Evolutionary conservation across 92 coral and sea anemone genomes (phyloP).

Genomic region (Zoanthus gigantus): DNA sequence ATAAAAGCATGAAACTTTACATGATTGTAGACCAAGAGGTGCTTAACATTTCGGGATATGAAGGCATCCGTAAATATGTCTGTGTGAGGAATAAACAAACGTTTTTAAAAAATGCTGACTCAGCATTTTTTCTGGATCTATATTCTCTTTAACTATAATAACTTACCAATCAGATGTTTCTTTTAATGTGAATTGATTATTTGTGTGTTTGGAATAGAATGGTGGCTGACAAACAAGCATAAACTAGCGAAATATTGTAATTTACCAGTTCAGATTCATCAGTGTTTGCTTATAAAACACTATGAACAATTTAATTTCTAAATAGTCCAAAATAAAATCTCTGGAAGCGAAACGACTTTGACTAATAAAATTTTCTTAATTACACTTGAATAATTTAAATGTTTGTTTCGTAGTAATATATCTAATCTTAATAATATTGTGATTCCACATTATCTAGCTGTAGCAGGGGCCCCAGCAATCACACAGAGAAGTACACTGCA

Average conservation of each 20-base stretch:
- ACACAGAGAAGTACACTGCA: slow-evolving; percentile 57
- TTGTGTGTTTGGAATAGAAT: neutral
- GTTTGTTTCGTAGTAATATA: slow-evolving; percentile 9
- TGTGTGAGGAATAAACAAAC: too few species aligned
- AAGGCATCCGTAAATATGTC: too few species aligned
- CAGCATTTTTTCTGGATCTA: too few species aligned
- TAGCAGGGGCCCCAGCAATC: slow-evolving; percentile 55
- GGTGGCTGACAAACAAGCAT: neutral
- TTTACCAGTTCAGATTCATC: neutral
- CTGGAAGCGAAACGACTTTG: slow-evolving; percentile 19
- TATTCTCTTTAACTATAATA: too few species aligned
- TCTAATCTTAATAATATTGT: neutral
- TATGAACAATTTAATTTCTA: slow-evolving; percentile 16
- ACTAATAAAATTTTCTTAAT: slow-evolving; percentile 2
- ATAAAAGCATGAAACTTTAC: slow-evolving; percentile 6
- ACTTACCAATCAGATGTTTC: too few species aligned
- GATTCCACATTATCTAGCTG: slow-evolving; percentile 37
- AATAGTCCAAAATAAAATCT: slow-evolving; percentile 6
- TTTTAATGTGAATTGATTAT: too few species aligned
- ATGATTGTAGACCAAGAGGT: neutral
- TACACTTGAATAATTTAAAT: slow-evolving; percentile 28
- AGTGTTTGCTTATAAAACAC: slow-evolving; percentile 22
- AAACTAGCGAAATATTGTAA: slow-evolving; percentile 2
- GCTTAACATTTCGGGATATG: too few species aligned
- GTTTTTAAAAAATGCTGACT: too few species aligned